Conservation (phyloP, 2,797 vertebrate species). For the Adelosebastes latens region DNA sequence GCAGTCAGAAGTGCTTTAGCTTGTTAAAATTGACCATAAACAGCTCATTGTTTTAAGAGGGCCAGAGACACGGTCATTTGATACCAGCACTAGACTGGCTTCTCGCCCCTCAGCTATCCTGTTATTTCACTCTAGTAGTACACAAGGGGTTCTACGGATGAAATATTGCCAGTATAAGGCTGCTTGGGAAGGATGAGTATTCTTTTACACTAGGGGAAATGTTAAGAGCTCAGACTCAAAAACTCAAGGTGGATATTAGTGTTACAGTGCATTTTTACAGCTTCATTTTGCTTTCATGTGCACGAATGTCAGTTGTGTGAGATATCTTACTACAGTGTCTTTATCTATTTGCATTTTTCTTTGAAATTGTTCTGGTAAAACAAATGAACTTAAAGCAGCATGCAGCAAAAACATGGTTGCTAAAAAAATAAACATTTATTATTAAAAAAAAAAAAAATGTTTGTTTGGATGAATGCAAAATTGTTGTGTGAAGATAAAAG, state of each 20-base stretch:
- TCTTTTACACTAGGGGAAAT: conserved; percentile 47
- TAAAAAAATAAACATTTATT: conserved; percentile 3
- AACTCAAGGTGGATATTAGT: conserved; percentile 43
- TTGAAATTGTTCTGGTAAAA: conserved; percentile 18
- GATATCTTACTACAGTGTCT: background rate
- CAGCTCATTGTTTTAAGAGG: conserved; percentile 80
- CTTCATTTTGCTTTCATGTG: conserved; percentile 46
- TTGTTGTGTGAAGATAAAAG: conserved; percentile 39
- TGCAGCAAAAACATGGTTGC: conserved; percentile 6
- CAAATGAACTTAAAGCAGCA: conserved; percentile 25
- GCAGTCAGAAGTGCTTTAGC: conserved; percentile 65
- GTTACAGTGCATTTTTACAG: conserved; percentile 30
- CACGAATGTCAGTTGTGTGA: conserved; percentile 12
- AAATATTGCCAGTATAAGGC: conserved; percentile 67
- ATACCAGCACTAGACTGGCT: conserved; percentile 67
- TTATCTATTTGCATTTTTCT: conserved; percentile 34
- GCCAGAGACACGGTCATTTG: conserved; percentile 76
- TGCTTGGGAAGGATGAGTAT: conserved; percentile 42
- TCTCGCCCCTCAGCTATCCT: conserved; percentile 69
- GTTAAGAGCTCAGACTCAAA: conserved; percentile 52
- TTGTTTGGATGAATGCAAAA: conserved; percentile 38
- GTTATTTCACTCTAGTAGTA: conserved; percentile 73
- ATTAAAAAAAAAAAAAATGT: conserved; percentile 7
- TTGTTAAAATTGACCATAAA: conserved; percentile 81
- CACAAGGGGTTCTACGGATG: conserved; percentile 67